These are phyloP conservation scores for Sciurus vulgaris DNA, from an alignment of 2,797 vertebrate species.

Conservation along the genomic window DNA sequence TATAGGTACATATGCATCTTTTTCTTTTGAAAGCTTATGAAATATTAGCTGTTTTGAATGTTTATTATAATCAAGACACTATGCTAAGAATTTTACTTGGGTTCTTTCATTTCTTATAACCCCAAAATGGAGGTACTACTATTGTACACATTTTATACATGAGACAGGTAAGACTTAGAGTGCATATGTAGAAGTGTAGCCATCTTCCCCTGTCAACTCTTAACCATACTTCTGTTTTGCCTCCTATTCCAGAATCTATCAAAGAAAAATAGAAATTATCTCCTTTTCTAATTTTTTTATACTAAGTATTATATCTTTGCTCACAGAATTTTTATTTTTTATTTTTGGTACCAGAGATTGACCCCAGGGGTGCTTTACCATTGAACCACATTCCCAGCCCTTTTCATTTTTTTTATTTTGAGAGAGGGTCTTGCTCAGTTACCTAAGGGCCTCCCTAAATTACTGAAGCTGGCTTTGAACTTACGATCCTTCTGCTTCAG, in stretches of 20 bases:
- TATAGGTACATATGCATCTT: not conserved
- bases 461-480: no score
- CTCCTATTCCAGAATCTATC: constrained; percentile 7
- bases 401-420: no score
- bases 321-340: not conserved
- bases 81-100: not conserved
- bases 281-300: not conserved
- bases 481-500: no score
- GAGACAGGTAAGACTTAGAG: constrained; percentile 11
- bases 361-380: no score
- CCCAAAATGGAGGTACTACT: not conserved
- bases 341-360: no score
- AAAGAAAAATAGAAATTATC: not conserved
- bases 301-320: not conserved
- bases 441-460: no score
- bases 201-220: not conserved
- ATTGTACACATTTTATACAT: not conserved
- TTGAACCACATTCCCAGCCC: no score
- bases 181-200: not conserved
- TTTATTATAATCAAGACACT: not conserved
- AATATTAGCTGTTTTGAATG: constrained; percentile 22
- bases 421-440: no score
- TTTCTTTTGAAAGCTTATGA: constrained; percentile 45
- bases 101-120: constrained; percentile 40
- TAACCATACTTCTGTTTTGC: not conserved